A percentile compares a stretch with the other conserved stretches of the same genome.
Conservation (phyloP, 2,888 invertebrate genomes). For the Odontothrips loti region DNA sequence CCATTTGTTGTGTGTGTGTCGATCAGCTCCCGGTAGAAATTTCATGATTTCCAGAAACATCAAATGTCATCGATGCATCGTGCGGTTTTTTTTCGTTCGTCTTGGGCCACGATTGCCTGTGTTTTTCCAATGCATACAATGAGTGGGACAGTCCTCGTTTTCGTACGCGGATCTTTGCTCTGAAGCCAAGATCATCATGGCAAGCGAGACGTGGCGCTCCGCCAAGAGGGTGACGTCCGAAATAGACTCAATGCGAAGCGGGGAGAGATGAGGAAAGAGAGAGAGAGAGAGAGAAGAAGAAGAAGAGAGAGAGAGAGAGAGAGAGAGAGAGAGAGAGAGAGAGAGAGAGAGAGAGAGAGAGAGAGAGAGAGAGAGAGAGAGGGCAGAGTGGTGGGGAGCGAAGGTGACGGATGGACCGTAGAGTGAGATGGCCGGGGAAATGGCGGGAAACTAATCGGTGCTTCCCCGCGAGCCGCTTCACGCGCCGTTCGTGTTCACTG, state of each 20-base stretch:
- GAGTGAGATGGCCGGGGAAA: slow-evolving; percentile 24
- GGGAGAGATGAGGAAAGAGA: neutral
- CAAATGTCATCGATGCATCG: no score
- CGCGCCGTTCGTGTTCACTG: no score
- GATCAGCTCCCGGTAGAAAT: no score
- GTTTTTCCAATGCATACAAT: no score
- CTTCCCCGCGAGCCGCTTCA: neutral
- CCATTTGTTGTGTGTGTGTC: no score
- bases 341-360: slow-evolving; percentile 33
- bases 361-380: slow-evolving; percentile 28
- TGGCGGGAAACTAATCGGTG: slow-evolving; percentile 24
- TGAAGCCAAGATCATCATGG: no score
- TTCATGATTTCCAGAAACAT: no score
- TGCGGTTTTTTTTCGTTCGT: no score
- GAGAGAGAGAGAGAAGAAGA: neutral
- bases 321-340: slow-evolving; percentile 10
- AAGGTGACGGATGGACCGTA: slow-evolving; percentile 28
- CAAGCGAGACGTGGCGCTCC: no score
- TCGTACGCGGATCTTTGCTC: no score
- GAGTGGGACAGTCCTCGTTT: no score
- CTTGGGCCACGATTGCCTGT: no score
- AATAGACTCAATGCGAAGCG: neutral
- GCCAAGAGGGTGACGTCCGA: neutral
- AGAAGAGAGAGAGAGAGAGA: neutral
- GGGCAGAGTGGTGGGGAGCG: neutral